Percentiles rank a stretch among this genome's conserved stretches.
phyloP scores from a whole-genome alignment of 2,797 vertebrate genomes.

The Crenuchus spilurus region DNA sequence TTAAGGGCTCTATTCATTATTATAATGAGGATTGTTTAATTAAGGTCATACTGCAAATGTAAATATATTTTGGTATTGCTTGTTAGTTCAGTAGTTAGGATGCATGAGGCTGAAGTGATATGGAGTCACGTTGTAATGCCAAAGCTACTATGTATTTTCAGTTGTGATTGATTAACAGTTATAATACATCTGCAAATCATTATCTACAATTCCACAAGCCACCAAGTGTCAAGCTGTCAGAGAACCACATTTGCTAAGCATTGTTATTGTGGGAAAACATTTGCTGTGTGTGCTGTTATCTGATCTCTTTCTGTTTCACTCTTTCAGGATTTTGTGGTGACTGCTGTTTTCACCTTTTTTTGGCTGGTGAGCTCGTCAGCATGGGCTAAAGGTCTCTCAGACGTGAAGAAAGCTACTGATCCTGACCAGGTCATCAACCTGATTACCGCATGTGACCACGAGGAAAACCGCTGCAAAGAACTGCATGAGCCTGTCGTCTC shows the following conservation, averaged over 20 bases:
- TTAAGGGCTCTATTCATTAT: too few relatives aligned
- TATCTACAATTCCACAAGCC: background rate
- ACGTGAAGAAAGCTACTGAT: conserved; percentile 86
- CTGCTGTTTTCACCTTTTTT: conserved; percentile 85
- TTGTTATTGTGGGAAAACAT: background rate
- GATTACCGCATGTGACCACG: conserved; percentile 65
- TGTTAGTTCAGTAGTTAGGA: too few relatives aligned
- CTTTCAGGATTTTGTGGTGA: conserved; percentile 85
- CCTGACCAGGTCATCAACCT: conserved; percentile 79
- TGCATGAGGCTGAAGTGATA: too few relatives aligned
- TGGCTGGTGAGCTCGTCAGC: conserved; percentile 89
- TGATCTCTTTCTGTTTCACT: background rate
- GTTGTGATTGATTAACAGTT: too few relatives aligned
- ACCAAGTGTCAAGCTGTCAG: background rate
- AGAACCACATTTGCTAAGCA: background rate
- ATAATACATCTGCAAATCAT: too few relatives aligned
- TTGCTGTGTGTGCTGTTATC: background rate
- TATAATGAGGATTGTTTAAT: too few relatives aligned
- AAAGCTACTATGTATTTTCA: too few relatives aligned
- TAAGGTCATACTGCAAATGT: too few relatives aligned
- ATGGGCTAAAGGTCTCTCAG: conserved; percentile 88
- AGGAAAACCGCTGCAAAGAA: conserved; percentile 77
- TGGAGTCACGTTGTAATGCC: too few relatives aligned
- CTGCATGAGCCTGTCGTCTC: conserved; percentile 86
- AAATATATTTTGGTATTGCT: too few relatives aligned